These are phyloP conservation scores for Drosophila nasuta DNA, from an alignment of 1,140 invertebrate genomes.

Conservation along the genomic window DNA sequence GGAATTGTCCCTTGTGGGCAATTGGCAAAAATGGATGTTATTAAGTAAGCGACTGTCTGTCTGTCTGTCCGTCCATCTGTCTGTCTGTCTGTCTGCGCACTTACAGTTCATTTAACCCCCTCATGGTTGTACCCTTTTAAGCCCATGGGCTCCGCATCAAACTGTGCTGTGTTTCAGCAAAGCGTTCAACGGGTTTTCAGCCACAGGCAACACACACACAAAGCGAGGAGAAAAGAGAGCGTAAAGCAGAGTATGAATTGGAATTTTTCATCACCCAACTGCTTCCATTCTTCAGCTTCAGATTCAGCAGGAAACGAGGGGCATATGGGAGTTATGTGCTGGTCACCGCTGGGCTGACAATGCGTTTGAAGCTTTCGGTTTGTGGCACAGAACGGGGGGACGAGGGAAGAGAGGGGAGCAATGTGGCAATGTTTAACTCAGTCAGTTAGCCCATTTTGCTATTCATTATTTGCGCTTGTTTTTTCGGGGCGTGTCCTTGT, in stretches of 20 bases:
- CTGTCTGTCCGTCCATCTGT: not conserved
- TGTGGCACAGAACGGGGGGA: not conserved
- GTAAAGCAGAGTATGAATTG: not conserved
- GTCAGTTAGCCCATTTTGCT: conserved; percentile 29
- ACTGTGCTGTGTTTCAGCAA: not conserved
- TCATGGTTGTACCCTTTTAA: not conserved
- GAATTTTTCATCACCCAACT: conserved; percentile 1
- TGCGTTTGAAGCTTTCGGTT: conserved; percentile 31
- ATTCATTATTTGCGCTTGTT: conserved; percentile 45
- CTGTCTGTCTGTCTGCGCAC: not conserved
- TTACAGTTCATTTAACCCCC: not conserved
- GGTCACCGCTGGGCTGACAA: conserved; percentile 55
- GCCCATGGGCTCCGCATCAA: not conserved
- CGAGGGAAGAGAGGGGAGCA: not conserved
- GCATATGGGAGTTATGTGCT: conserved; percentile 41
- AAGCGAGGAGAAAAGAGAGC: not conserved
- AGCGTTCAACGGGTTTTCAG: not conserved
- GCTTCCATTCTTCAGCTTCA: not conserved
- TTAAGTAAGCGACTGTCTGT: not conserved
- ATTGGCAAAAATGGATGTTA: not conserved
- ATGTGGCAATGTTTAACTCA: conserved; percentile 6
- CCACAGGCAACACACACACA: not conserved
- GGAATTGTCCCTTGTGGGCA: not conserved
- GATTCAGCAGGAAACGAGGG: not conserved
- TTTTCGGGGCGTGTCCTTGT: conserved; percentile 26